phyloP scores from a whole-genome alignment of 2,113 vertebrate species.

The Potamarius usumacintae region DNA sequence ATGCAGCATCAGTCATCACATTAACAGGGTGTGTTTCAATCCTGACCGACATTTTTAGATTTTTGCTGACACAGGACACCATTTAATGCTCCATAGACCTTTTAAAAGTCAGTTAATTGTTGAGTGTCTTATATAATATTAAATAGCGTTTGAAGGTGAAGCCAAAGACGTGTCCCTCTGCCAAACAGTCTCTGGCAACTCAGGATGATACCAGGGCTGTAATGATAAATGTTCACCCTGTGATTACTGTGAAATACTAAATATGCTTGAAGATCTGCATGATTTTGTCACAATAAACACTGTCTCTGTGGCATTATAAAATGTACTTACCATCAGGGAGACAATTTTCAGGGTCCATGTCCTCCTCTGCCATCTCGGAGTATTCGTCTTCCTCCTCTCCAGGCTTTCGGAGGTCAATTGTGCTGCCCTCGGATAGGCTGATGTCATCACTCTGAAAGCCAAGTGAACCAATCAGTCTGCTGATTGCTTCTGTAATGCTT shows the following conservation, averaged over 20 bases:
- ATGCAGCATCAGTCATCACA: constrained; percentile 46
- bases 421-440: constrained; percentile 95
- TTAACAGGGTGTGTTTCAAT: constrained; percentile 44
- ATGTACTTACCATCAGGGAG: constrained; percentile 83
- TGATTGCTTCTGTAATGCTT: constrained; percentile 33
- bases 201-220: neutral
- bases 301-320: neutral
- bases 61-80: constrained; percentile 47
- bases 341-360: constrained; percentile 92
- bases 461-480: constrained; percentile 51
- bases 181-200: neutral
- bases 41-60: constrained; percentile 47
- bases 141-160: constrained; percentile 28
- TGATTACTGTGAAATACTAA: constrained; percentile 8
- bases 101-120: constrained; percentile 52
- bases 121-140: constrained; percentile 43
- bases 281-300: constrained; percentile 20
- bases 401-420: constrained; percentile 90
- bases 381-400: constrained; percentile 89
- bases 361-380: constrained; percentile 85
- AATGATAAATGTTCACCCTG: neutral
- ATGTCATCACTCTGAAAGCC: constrained; percentile 76
- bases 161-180: neutral
- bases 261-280: neutral
- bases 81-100: constrained; percentile 48